Evolutionary conservation across 2,113 vertebrate genomes (phyloP).

Genomic region (Hippocampus comes): DNA sequence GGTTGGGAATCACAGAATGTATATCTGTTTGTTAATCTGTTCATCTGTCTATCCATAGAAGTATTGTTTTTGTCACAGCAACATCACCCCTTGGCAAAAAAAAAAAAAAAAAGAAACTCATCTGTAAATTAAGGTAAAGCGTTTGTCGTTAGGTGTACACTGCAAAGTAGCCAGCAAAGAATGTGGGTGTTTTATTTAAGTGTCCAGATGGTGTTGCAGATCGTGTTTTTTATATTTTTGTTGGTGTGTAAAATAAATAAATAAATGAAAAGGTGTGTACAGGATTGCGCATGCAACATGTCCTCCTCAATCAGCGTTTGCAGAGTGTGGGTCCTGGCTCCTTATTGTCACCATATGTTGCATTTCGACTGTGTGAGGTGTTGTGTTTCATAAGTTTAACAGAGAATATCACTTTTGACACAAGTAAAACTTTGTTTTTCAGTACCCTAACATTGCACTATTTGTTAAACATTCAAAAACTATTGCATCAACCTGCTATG

Average conservation of each 20-base stretch:
- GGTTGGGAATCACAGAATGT: too few species aligned
- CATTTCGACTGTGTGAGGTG: constrained; percentile 1
- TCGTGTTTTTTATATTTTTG: neutral
- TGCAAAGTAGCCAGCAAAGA: constrained; percentile 8
- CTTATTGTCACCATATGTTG: constrained; percentile 13
- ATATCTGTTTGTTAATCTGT: too few species aligned
- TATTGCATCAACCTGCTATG: neutral
- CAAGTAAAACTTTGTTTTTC: neutral
- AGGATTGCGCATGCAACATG: constrained; percentile 16
- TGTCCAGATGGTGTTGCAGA: constrained; percentile 18
- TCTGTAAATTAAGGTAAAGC: neutral
- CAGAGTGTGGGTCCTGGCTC: neutral
- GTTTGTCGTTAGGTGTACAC: constrained; percentile 2
- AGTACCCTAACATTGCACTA: neutral
- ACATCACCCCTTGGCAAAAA: too few species aligned
- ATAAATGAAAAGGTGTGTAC: too few species aligned
- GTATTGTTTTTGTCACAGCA: neutral
- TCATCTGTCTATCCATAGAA: neutral
- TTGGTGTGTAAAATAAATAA: neutral
- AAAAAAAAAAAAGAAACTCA: neutral
- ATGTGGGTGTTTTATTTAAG: neutral
- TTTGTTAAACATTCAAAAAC: neutral
- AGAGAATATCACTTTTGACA: neutral
- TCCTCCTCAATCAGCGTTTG: constrained; percentile 21
- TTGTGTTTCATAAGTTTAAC: neutral